These are phyloP conservation scores for Accipiter cooperii DNA, from an alignment of 2,113 vertebrate genomes.

Conservation along the genomic window DNA sequence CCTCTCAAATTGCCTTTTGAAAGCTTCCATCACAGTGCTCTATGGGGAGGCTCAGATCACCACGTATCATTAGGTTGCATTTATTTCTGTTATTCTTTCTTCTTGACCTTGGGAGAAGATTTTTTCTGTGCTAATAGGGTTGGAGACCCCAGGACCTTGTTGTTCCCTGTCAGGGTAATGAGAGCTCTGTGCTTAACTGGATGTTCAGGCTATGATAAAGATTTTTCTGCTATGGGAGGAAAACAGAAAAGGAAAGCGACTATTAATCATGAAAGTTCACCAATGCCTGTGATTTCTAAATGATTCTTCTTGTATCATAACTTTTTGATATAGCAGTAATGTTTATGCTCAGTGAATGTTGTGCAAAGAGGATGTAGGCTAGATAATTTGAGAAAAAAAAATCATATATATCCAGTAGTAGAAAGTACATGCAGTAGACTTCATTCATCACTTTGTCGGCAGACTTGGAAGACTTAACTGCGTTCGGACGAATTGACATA, in stretches of 20 bases:
- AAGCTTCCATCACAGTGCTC: background rate
- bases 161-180: background rate
- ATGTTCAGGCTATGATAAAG: background rate
- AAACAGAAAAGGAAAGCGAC: background rate
- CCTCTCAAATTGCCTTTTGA: background rate
- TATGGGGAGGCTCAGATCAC: background rate
- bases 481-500: background rate
- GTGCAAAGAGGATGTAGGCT: background rate
- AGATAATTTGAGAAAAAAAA: background rate
- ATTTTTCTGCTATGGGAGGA: background rate
- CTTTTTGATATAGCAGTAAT: background rate
- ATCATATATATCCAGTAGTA: background rate
- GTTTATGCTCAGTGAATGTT: background rate
- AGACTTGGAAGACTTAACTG: background rate
- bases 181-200: background rate
- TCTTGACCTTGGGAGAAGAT: background rate
- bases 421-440: background rate
- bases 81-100: background rate
- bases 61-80: background rate
- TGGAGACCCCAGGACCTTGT: background rate
- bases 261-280: background rate
- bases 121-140: background rate
- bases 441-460: constrained; percentile 3
- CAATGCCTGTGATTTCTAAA: background rate
- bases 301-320: background rate